Percentiles rank a stretch among this genome's conserved stretches.
Evolutionary conservation across 2,888 invertebrate genomes (phyloP).

Genomic region (Panzeria rudis): DNA sequence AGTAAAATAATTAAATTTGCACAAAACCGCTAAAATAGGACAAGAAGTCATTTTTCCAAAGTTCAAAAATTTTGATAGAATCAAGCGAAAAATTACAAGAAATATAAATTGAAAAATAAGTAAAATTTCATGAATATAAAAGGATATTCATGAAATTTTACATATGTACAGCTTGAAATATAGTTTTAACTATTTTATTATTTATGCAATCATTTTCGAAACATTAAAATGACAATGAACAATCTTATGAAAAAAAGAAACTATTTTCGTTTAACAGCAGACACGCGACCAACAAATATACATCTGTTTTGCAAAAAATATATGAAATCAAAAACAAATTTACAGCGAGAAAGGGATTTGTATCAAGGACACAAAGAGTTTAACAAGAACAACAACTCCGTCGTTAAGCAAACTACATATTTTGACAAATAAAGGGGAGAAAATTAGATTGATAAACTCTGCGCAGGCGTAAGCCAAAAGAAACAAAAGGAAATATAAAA

Average conservation of each 20-base stretch:
- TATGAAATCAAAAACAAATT: conserved; percentile 46
- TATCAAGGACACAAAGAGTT: conserved; percentile 22
- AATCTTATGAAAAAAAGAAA: not conserved
- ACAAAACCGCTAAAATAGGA: too few species aligned
- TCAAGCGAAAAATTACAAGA: too few species aligned
- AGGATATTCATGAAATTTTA: too few species aligned
- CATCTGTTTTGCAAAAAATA: conserved; percentile 53
- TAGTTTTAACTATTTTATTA: too few species aligned
- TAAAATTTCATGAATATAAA: too few species aligned
- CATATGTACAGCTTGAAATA: too few species aligned
- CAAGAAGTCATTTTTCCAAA: too few species aligned
- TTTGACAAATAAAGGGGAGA: conserved; percentile 17
- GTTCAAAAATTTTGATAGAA: too few species aligned
- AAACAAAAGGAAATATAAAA: conserved; percentile 23
- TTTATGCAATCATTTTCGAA: too few species aligned
- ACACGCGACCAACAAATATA: conserved; percentile 46
- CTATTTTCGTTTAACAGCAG: not conserved
- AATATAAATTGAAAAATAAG: too few species aligned
- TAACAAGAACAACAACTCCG: conserved; percentile 1
- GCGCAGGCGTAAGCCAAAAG: conserved; percentile 60
- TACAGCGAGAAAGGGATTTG: conserved; percentile 15
- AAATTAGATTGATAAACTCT: conserved; percentile 12
- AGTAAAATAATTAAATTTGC: too few species aligned
- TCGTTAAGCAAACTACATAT: conserved; percentile 47
- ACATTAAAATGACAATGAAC: not conserved